A percentile compares a stretch with the other conserved stretches of the same genome.
These are phyloP conservation scores for Caenorhabditis tropicalis DNA, from an alignment of 1,140 invertebrate genomes.

Conservation along the genomic window DNA sequence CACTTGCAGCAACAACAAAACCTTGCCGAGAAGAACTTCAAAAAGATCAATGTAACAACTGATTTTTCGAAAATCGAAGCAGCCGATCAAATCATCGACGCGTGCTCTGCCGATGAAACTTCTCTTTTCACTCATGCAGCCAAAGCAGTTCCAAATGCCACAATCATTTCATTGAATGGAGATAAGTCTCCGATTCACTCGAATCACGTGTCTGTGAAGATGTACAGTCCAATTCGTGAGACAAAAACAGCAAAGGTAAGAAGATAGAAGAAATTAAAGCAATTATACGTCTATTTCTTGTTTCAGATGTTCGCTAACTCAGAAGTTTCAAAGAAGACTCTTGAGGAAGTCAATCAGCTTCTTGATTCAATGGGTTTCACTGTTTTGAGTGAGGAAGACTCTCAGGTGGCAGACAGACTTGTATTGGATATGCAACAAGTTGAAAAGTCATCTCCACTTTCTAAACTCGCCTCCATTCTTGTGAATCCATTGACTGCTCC, in stretches of 20 bases:
- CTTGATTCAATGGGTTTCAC: slow-evolving; percentile 3
- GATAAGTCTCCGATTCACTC: slow-evolving; percentile 34
- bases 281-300: not conserved
- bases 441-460: not conserved
- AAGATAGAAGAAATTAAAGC: not conserved
- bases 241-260: slow-evolving; percentile 45
- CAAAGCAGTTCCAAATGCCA: slow-evolving; percentile 33
- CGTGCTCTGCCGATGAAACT: not conserved
- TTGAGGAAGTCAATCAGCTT: slow-evolving; percentile 11
- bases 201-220: slow-evolving; percentile 39
- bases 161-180: slow-evolving; percentile 20
- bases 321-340: slow-evolving; percentile 1
- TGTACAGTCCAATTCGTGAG: slow-evolving; percentile 45
- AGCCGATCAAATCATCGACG: slow-evolving; percentile 23
- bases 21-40: slow-evolving; percentile 23
- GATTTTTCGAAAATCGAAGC: slow-evolving; percentile 33
- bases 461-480: not conserved
- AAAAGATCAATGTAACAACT: slow-evolving; percentile 25
- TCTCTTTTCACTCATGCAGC: slow-evolving; percentile 15
- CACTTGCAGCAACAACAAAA: slow-evolving; percentile 43
- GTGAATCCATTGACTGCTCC: slow-evolving; percentile 11
- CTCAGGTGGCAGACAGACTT: slow-evolving; percentile 4
- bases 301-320: slow-evolving; percentile 19
- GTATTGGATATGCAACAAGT: slow-evolving; percentile 14
- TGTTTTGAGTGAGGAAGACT: slow-evolving; percentile 19